These are phyloP conservation scores for Melanostigma gelatinosum DNA, from an alignment of 2,113 vertebrate genomes.

Conservation along the genomic window DNA sequence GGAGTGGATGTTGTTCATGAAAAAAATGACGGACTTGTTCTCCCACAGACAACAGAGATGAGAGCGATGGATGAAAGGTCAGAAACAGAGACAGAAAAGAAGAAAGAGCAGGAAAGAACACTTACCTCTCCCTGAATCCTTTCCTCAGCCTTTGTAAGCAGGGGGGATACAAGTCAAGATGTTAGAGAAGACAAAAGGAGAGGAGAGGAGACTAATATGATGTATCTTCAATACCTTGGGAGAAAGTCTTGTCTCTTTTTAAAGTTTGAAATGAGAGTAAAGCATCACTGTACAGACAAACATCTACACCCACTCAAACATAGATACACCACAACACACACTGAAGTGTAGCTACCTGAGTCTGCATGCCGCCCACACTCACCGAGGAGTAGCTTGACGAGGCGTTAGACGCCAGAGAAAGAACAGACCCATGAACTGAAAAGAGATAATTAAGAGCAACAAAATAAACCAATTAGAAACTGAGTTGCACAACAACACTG, in stretches of 20 bases:
- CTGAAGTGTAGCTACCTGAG: slow-evolving; percentile 62
- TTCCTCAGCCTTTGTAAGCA: slow-evolving; percentile 92
- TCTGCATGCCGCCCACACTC: slow-evolving; percentile 80
- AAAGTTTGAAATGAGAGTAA: slow-evolving; percentile 34
- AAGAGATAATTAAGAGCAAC: slow-evolving; percentile 48
- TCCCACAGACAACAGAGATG: slow-evolving; percentile 22
- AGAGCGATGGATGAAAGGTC: slow-evolving; percentile 33
- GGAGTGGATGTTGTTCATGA: slow-evolving; percentile 25
- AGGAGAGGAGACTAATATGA: slow-evolving; percentile 20
- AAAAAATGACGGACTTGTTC: slow-evolving; percentile 31
- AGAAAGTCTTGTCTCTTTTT: slow-evolving; percentile 16
- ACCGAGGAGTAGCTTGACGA: slow-evolving; percentile 96
- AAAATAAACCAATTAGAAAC: slow-evolving; percentile 13
- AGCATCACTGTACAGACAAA: slow-evolving; percentile 13
- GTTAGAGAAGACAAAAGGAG: slow-evolving; percentile 70
- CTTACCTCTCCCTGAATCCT: slow-evolving; percentile 98
- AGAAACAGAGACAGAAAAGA: slow-evolving; percentile 41
- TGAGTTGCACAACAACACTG: not conserved
- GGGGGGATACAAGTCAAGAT: slow-evolving; percentile 76
- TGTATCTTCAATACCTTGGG: not conserved
- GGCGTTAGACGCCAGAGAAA: slow-evolving; percentile 94
- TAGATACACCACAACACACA: slow-evolving; percentile 1
- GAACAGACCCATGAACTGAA: slow-evolving; percentile 94
- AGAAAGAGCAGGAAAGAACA: slow-evolving; percentile 54
- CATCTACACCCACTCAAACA: slow-evolving; percentile 20